phyloP scores from a whole-genome alignment of 1,140 invertebrate species.

The Ostrea edulis region DNA sequence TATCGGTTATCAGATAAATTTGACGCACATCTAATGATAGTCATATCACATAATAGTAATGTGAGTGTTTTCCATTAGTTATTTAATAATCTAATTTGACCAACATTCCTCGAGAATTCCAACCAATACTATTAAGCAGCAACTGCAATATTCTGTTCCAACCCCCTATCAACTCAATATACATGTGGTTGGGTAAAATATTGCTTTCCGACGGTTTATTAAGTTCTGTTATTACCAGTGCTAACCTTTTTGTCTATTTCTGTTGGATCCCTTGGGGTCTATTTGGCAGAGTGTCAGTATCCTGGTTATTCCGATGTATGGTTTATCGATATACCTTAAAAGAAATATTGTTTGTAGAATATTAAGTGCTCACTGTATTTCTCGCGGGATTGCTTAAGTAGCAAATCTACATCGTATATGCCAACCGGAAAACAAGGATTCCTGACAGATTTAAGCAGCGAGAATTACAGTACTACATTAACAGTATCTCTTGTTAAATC shows the following conservation, averaged over 20 bases:
- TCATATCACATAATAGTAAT: too few species aligned
- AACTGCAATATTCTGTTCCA: too few species aligned
- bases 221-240: not conserved
- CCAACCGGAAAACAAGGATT: not conserved
- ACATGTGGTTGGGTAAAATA: not conserved
- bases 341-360: not conserved
- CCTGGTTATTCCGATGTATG: not conserved
- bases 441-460: not conserved
- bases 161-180: not conserved
- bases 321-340: slow-evolving; percentile 21
- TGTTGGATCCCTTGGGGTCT: not conserved
- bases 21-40: too few species aligned
- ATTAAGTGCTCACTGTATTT: not conserved
- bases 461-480: too few species aligned
- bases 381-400: not conserved
- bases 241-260: slow-evolving; percentile 20
- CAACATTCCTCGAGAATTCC: too few species aligned
- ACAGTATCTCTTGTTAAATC: too few species aligned
- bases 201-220: not conserved
- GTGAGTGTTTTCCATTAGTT: too few species aligned
- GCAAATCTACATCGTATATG: not conserved
- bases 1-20: too few species aligned
- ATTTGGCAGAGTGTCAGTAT: slow-evolving; percentile 1
- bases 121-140: too few species aligned
- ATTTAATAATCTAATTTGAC: too few species aligned